Base-by-base conservation (phyloP, 2,113 vertebrate species). In the Indicator indicator region DNA sequence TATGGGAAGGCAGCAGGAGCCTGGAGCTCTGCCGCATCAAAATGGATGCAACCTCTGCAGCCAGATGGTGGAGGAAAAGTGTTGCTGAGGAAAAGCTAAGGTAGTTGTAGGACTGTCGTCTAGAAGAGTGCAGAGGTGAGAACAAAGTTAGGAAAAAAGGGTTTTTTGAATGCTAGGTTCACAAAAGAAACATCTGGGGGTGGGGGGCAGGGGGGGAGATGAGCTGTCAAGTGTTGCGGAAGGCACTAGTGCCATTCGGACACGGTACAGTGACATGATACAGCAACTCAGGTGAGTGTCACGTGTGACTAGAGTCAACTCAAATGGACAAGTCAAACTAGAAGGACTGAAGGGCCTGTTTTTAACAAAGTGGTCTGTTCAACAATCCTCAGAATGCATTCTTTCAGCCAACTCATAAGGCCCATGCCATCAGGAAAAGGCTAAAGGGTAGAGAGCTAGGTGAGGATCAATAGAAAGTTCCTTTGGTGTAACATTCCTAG, bases 341-440 rank as follows among this genome's bases (percentile, higher is more conserved):
- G 23, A 64, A 36, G 9, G 28, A 21, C 0, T 46, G 23, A 63
- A 58, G 19, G 5, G 33, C 9, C 28, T 55, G 16, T 16, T 90
- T 72, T 36, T 73, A 40, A 17, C 1, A 23, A 33, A 71, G 3
- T 9, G 15, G 6, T 21, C 9, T 48, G 38, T 20, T 0, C 0
- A 27, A 17, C 42, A 90, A 44, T 26, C 12, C 36, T 75, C 20
- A n/a, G 71, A 63, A 18, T 72, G 68, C 55, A 59, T 71, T 79
- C 12, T 72, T 83, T 55, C 3, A 7, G 20, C 11, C 12, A 16
- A 23, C 72, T 80, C 23, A 4, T 58, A 64, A 70, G 27, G 23
- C 9, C 21, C 6, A 16, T 79, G 7, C 48, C 16, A 64, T 13
- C 32, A 52, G 38, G 30, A 14, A 3, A 10, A n/a, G 11, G 10